These are phyloP conservation scores for Osmoderma eremita DNA, from an alignment of 2,888 invertebrate genomes.

Conservation along the genomic window DNA sequence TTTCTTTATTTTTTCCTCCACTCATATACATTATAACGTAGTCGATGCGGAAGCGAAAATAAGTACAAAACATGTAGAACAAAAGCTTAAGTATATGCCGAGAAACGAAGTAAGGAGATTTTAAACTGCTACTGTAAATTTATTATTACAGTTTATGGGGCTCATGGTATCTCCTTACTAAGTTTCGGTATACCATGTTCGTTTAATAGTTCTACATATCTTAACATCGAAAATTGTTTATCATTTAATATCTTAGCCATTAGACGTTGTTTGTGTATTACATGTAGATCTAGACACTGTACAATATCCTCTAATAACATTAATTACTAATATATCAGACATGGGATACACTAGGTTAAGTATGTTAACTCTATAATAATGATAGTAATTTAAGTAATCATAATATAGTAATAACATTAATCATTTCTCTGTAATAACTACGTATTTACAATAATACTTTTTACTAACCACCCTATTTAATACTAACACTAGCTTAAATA, in stretches of 20 bases:
- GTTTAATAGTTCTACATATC: constrained; percentile 18
- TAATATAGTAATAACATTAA: constrained; percentile 13
- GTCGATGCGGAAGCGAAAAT: constrained; percentile 20
- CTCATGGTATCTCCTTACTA: constrained; percentile 44
- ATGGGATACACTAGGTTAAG: not conserved
- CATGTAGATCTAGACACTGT: constrained; percentile 13
- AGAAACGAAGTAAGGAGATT: constrained; percentile 42
- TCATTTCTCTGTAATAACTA: not conserved
- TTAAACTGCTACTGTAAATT: constrained; percentile 46
- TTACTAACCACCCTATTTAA: constrained; percentile 9
- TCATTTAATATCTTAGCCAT: constrained; percentile 1
- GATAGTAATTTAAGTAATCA: not conserved
- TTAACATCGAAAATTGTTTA: constrained; percentile 18
- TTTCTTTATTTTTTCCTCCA: not conserved
- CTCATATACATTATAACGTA: constrained; percentile 4
- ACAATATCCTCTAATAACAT: constrained; percentile 17
- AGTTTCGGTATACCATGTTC: constrained; percentile 27
- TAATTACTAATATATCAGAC: constrained; percentile 4
- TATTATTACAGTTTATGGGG: constrained; percentile 46
- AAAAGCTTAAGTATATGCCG: not conserved
- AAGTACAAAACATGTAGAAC: not conserved
- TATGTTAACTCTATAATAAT: constrained; percentile 7
- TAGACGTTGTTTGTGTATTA: not conserved
- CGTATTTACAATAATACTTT: constrained; percentile 21
- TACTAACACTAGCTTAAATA: no score